Evolutionary conservation across 2,113 vertebrate species (phyloP).

Genomic region (Strigops habroptila): DNA sequence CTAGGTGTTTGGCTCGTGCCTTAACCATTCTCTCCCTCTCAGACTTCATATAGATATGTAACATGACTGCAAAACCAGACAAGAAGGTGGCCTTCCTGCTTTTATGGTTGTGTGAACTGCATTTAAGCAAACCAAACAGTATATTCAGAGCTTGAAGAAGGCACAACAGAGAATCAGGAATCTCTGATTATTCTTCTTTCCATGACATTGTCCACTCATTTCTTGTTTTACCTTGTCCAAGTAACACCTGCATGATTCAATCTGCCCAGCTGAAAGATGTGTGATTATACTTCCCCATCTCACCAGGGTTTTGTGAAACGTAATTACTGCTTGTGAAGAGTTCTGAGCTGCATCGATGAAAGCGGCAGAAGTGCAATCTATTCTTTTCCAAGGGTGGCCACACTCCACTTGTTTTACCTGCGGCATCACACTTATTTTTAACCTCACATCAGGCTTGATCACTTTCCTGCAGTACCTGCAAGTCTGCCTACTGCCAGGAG

Average conservation of each 20-base stretch:
- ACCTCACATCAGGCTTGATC: neutral
- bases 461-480: neutral
- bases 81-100: neutral
- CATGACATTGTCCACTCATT: neutral
- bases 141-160: neutral
- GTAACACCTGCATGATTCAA: neutral
- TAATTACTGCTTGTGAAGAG: neutral
- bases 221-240: neutral
- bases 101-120: neutral
- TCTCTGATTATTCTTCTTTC: too few species aligned
- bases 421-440: neutral
- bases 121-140: neutral
- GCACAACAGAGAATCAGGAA: neutral
- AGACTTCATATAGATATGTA: fast-evolving
- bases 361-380: neutral
- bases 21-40: neutral
- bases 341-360: neutral
- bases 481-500: neutral
- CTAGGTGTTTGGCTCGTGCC: fast-evolving
- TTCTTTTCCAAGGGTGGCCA: neutral
- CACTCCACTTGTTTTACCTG: neutral
- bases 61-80: fast-evolving
- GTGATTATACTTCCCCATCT: neutral
- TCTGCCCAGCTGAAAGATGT: neutral
- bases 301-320: neutral